Evolutionary conservation across 2,888 invertebrate species (phyloP).

Genomic region (Graphium colonna): DNA sequence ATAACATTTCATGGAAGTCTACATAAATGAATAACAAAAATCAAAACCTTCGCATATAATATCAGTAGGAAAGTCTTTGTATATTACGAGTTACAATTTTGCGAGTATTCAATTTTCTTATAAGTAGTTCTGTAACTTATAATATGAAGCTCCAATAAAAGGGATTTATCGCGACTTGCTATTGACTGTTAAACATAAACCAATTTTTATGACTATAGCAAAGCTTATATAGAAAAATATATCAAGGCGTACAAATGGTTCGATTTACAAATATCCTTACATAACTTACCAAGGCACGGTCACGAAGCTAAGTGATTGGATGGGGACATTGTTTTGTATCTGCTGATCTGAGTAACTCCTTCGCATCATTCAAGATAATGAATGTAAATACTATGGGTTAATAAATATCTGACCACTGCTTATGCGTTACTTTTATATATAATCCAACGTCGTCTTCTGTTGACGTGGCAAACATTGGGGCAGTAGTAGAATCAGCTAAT

Average conservation of each 20-base stretch:
- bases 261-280: conserved; percentile 35
- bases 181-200: not conserved
- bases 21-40: no score
- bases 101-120: no score
- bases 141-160: not conserved
- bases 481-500: no score
- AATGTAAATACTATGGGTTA: conserved; percentile 41
- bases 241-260: conserved; percentile 23
- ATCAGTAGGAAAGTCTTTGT: no score
- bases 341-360: conserved; percentile 52
- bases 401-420: conserved; percentile 20
- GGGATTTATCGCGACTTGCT: no score
- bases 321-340: conserved; percentile 57
- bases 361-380: conserved; percentile 51
- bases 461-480: no score
- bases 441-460: not conserved
- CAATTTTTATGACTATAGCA: conserved; percentile 5
- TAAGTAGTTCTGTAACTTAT: not conserved
- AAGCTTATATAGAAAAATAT: conserved; percentile 10
- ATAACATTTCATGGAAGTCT: no score
- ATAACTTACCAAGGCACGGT: conserved; percentile 50
- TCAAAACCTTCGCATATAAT: no score
- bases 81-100: no score
- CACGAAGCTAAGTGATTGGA: conserved; percentile 65
- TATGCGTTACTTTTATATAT: not conserved